Conservation (phyloP, 2,113 vertebrate species). For the Boleophthalmus pectinirostris region DNA sequence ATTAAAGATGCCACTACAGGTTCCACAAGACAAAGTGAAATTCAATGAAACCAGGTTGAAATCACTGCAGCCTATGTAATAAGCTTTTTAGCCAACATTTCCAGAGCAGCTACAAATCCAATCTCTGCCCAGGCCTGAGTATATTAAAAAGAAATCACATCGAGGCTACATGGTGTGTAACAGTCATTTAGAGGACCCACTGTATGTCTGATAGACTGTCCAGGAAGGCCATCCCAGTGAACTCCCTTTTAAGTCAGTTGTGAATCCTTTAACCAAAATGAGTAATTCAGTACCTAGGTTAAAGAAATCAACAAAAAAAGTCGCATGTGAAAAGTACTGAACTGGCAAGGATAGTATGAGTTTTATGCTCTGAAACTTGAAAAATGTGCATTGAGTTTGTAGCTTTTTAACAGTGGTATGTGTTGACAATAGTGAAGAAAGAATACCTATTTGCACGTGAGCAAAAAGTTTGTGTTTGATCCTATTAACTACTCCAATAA, state of each 20-base stretch:
- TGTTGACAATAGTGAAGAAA: too few relatives aligned
- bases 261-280: constrained; percentile 73
- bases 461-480: too few relatives aligned
- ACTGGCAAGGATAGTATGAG: too few relatives aligned
- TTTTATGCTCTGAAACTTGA: too few relatives aligned
- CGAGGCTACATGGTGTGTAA: constrained; percentile 42
- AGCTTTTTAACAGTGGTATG: too few relatives aligned
- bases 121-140: constrained; percentile 29
- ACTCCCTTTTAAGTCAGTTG: constrained; percentile 69
- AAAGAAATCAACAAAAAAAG: too few relatives aligned
- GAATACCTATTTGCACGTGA: too few relatives aligned
- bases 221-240: constrained; percentile 56
- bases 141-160: constrained; percentile 67
- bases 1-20: constrained; percentile 52
- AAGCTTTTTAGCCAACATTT: constrained; percentile 37
- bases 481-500: too few relatives aligned
- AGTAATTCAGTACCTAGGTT: not conserved
- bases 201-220: constrained; percentile 60
- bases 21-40: constrained; percentile 59
- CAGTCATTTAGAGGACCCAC: constrained; percentile 48
- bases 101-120: constrained; percentile 30
- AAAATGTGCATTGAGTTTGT: too few relatives aligned
- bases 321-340: too few relatives aligned
- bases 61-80: constrained; percentile 35
- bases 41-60: constrained; percentile 52